A percentile compares a stretch with the other conserved stretches of the same genome.
Evolutionary conservation across 2,797 vertebrate genomes (phyloP).

Genomic region (Rhinogobio ventralis): DNA sequence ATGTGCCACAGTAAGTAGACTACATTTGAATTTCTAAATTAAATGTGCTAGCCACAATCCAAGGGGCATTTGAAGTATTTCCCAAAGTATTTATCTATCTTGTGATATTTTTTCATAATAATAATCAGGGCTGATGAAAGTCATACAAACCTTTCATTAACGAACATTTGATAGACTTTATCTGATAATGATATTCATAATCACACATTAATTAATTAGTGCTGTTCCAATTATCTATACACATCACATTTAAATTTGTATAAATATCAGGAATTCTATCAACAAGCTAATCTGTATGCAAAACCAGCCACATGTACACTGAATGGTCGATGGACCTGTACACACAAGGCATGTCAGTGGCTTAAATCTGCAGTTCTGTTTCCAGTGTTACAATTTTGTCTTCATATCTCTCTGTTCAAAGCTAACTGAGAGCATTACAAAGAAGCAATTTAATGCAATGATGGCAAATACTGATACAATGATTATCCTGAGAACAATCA

Average conservation of each 20-base stretch:
- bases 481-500: constrained; percentile 6
- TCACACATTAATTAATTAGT: neutral
- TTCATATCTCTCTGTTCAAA: neutral
- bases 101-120: neutral
- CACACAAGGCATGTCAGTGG: neutral
- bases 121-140: neutral
- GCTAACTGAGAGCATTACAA: neutral
- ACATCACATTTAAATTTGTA: neutral
- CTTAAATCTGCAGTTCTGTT: constrained; percentile 2
- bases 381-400: neutral
- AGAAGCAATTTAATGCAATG: neutral
- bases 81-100: neutral
- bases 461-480: neutral
- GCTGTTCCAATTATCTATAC: neutral
- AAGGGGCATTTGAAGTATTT: neutral
- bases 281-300: neutral
- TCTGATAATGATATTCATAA: neutral
- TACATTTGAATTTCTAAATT: constrained; percentile 31
- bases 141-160: neutral
- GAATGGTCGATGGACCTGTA: neutral
- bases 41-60: constrained; percentile 12
- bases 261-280: constrained; percentile 1
- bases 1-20: constrained; percentile 50
- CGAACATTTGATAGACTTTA: neutral
- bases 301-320: neutral